Evolutionary conservation across 2,113 vertebrate genomes (phyloP), one percentile per base, ranked within the genome.

Genomic region (Morphnarchus princeps): DNA sequence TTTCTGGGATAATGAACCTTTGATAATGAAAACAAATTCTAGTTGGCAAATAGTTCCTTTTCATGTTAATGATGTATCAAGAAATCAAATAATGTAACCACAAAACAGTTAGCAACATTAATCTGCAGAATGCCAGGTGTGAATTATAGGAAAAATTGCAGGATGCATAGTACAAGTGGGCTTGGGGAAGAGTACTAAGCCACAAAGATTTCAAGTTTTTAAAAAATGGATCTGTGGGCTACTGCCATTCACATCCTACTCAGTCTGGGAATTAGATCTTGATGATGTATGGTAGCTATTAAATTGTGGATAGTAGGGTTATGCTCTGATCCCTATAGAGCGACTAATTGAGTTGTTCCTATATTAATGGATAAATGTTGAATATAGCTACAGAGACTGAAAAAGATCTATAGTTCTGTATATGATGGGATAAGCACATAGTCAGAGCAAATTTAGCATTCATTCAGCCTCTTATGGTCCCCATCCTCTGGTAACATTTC

Each of bases 341-440:
- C 54, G 38, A 59, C 95, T 98, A 98, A 98, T 96, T 98, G 95
- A 97, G 97, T 98, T 98, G 91, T 97, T 97, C 89, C n/a, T 95
- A 47, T 97, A 95, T 95, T 97, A 98, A 98, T 95, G 88, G 90
- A 94, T 96, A 98, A 96, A 96, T 93, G 93, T 89, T 96, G 95
- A 96, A 97, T 95, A 93, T 82, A 94, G 36, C 86, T 97, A 58
- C 77, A 59, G 71, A 93, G 84, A 89, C 71, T 84, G 52, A 87
- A 90, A 92, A 54, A 85, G 52, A 92, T 87, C 82, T 96, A 45
- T 72, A 87, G 36, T 66, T 86, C 82, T 97, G 36, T 73, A 52
- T 79, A 76, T 93, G 87, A 93, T 54, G 66, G 52, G 49, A 91
- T 72, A 90, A 92, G 49, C 69, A 95, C 80, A 97, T 47, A 90